Percentiles rank a stretch among this genome's conserved stretches.
phyloP scores from a whole-genome alignment of 2,797 vertebrate genomes.

The Poecile montanus region DNA sequence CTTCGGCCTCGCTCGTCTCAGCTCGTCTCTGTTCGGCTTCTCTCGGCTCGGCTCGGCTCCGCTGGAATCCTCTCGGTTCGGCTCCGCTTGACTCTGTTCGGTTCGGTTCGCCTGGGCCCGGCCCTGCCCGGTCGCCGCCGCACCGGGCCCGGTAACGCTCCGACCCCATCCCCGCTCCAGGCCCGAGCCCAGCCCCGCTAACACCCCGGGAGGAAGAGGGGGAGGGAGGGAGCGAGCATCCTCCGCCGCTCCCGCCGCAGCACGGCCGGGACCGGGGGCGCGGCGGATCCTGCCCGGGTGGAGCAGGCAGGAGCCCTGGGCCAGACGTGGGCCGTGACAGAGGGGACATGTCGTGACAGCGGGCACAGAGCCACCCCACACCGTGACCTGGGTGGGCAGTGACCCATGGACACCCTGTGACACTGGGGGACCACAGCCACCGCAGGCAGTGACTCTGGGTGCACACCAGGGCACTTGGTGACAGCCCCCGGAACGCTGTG shows the following conservation, averaged over 20 bases:
- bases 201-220: background rate
- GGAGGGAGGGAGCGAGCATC: background rate
- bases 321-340: background rate
- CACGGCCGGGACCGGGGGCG: background rate
- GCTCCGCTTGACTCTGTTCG: background rate
- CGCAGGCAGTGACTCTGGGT: background rate
- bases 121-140: background rate
- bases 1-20: background rate
- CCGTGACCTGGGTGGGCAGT: background rate
- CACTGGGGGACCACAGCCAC: background rate
- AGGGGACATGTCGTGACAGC: background rate
- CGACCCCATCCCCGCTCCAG: background rate
- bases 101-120: background rate
- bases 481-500: background rate
- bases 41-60: background rate
- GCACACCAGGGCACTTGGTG: background rate
- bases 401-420: background rate
- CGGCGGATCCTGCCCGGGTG: background rate
- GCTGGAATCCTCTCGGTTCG: background rate
- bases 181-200: background rate
- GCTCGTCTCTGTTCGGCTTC: background rate
- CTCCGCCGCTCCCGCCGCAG: background rate
- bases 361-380: background rate
- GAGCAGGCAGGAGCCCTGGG: background rate
- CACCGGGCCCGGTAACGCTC: background rate